Base-by-base conservation (phyloP, 2,888 invertebrate species). In the Diachrysia chrysitis region DNA sequence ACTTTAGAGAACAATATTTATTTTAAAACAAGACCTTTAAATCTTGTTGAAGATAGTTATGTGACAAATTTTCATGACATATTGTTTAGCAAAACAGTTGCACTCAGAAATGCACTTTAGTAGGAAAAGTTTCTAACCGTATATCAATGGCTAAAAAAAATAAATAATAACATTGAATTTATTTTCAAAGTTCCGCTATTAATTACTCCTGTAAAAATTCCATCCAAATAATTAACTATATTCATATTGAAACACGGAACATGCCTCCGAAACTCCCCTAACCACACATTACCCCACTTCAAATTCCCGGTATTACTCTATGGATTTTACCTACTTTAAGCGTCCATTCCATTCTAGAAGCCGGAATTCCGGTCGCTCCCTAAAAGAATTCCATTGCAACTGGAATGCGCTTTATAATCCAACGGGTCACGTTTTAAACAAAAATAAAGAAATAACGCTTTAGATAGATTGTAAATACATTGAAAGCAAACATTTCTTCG, bases 331-430 rank as follows among this genome's bases (percentile, higher is more conserved):
- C 64, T 58, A 64, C 65, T 64, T 71, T 66, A 46, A 69, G 37
- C 58, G 66, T 66, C 70, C 73, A 59, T 72, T 72, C 55, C 66
- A 37, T 68, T 56, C 56, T 67, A 48, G 69, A 68, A 62, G 69
- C 60, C 73, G 61, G 66, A 68, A 81, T 81, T 65, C 60, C 71
- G 54, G 32, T 42, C 68, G 53, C 58, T 69, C 66, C 67, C 66
- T 72, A 73, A 79, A 77, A 73, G 74, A 72, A 77, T 79, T 77
- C 75, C 74, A 71, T 65, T 77, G 72, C 71, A 73, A 63, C 62
- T 37, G 74, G 73, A 66, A 81, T 72, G 73, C 74, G 73, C 60
- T 76, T 71, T 70, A 70, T 74, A 78, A 71, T 78, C 25, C 60
- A 67, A 63, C 57, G 65, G 57, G 53, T 58, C 63, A 46, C 66